Evolutionary conservation across 2,888 invertebrate genomes (phyloP).

Genomic region (Theretra japonica): DNA sequence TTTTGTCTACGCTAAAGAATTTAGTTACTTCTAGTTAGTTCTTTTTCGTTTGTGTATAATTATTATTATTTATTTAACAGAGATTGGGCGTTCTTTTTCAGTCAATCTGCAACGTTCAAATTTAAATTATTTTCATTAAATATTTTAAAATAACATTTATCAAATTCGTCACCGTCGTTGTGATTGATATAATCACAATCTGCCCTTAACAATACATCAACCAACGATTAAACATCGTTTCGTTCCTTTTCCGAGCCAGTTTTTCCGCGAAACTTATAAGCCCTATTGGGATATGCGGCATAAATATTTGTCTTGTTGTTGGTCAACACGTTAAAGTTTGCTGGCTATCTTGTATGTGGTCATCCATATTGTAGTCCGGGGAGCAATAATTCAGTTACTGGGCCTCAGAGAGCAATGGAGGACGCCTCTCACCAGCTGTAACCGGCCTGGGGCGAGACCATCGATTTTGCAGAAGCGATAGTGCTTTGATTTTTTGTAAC

Average conservation of each 20-base stretch:
- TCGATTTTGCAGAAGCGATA: not conserved
- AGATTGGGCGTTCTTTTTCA: too few relatives aligned
- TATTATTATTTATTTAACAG: too few relatives aligned
- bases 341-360: constrained; percentile 46
- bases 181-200: too few relatives aligned
- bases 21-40: too few relatives aligned
- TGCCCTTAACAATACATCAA: not conserved
- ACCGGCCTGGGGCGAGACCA: not conserved
- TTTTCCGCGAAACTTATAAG: not conserved
- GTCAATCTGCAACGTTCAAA: too few relatives aligned
- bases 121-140: too few relatives aligned
- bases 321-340: constrained; percentile 42
- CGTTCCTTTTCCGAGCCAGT: not conserved
- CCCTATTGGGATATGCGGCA: constrained; percentile 3
- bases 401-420: constrained; percentile 44
- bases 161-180: too few relatives aligned
- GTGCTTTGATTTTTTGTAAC: not conserved
- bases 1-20: too few relatives aligned
- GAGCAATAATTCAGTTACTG: constrained; percentile 57
- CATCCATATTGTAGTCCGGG: constrained; percentile 44
- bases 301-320: constrained; percentile 39
- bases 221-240: not conserved
- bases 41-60: too few relatives aligned
- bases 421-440: constrained; percentile 26
- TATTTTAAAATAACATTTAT: too few relatives aligned